Percentiles rank a stretch among this genome's conserved stretches.
Conservation (phyloP, 2,113 vertebrate genomes). For the Paramisgurnus dabryanus region DNA sequence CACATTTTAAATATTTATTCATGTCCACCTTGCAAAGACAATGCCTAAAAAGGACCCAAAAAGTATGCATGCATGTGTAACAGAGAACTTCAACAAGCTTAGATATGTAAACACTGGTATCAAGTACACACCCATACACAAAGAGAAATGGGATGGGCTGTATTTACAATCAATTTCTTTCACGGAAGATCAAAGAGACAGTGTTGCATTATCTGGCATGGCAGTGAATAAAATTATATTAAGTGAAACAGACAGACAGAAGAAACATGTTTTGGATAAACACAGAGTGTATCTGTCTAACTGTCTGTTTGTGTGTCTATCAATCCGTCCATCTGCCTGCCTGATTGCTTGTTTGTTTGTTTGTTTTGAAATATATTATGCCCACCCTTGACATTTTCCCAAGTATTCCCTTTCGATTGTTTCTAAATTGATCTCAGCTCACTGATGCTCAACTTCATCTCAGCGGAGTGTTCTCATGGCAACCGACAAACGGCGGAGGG, state of each 20-base stretch:
- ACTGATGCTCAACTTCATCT: constrained; percentile 9
- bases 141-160: neutral
- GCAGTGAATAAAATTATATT: neutral
- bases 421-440: constrained; percentile 30
- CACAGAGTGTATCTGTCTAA: neutral
- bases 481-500: constrained; percentile 29
- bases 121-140: neutral
- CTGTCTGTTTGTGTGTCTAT: neutral
- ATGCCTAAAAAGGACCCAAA: neutral
- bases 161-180: neutral
- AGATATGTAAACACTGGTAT: neutral
- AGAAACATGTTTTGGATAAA: too few species aligned
- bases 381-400: neutral
- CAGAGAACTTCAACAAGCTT: neutral
- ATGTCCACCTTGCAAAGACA: neutral
- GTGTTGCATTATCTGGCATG: neutral
- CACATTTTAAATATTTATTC: constrained; percentile 25
- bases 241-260: neutral
- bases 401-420: neutral
- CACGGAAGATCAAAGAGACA: constrained; percentile 16
- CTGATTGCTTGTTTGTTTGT: neutral
- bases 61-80: neutral
- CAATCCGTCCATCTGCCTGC: too few species aligned
- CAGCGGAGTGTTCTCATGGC: constrained; percentile 42
- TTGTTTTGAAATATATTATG: neutral